Evolutionary conservation across 2,113 vertebrate genomes (phyloP).

Genomic region (Oxyruncus cristatus): DNA sequence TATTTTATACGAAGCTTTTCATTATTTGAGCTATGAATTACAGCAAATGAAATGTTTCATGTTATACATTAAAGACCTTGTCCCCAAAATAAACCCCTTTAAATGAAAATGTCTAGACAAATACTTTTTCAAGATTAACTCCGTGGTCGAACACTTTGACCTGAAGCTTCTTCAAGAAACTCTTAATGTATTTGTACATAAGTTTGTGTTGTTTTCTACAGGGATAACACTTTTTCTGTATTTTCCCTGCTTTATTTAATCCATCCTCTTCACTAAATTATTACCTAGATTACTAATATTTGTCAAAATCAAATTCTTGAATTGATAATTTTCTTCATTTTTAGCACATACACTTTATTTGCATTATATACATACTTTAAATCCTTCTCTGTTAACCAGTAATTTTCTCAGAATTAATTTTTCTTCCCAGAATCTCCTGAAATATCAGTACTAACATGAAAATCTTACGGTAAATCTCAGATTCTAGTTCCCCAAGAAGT

Average conservation of each 20-base stretch:
- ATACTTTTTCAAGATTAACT: neutral
- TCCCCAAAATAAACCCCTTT: neutral
- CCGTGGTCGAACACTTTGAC: neutral
- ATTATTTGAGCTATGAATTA: neutral
- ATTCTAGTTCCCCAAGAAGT: neutral
- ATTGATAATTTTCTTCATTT: neutral
- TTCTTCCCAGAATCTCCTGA: neutral
- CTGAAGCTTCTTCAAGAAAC: neutral
- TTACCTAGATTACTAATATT: neutral
- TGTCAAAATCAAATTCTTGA: neutral
- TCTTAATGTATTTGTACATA: neutral
- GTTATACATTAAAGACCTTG: neutral
- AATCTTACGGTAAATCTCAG: neutral
- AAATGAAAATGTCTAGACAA: neutral
- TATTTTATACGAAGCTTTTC: neutral
- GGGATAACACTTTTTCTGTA: neutral
- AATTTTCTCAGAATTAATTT: neutral
- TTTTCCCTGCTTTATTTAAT: neutral
- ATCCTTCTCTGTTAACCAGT: neutral
- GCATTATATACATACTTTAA: neutral
- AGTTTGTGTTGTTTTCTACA: neutral
- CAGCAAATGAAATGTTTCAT: neutral
- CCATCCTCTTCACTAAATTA: neutral
- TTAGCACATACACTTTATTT: neutral
- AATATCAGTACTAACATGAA: neutral